A percentile compares a stretch with the other conserved stretches of the same genome.
Evolutionary conservation across 2,888 invertebrate species (phyloP).

Genomic region (Drosophila prolongata): DNA sequence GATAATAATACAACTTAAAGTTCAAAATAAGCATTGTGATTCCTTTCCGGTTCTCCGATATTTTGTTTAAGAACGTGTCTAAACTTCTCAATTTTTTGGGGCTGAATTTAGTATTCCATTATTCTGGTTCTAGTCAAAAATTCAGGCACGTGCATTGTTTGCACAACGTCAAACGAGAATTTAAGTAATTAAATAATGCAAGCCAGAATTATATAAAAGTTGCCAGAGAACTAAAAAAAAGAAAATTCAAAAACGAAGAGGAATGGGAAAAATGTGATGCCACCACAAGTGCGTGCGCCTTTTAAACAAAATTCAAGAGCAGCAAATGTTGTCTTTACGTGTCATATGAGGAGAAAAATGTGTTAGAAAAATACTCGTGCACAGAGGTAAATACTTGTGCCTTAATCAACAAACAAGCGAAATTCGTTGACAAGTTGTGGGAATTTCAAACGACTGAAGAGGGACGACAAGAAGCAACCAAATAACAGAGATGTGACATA

Average conservation of each 20-base stretch:
- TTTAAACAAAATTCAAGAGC: conserved; percentile 28
- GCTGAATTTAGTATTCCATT: conserved; percentile 27
- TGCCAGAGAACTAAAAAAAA: conserved; percentile 2
- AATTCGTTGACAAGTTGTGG: conserved; percentile 39
- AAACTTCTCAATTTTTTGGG: conserved; percentile 3
- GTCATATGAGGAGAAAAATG: conserved; percentile 9
- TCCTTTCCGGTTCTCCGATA: conserved; percentile 4
- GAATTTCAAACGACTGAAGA: conserved; percentile 33
- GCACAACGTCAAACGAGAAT: conserved; percentile 18
- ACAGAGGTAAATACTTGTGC: background rate
- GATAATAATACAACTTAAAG: background rate
- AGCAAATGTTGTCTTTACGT: conserved; percentile 23
- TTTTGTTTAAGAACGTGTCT: conserved; percentile 19
- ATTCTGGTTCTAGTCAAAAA: conserved; percentile 21
- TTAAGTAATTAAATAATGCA: conserved; percentile 43
- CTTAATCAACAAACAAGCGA: conserved; percentile 42
- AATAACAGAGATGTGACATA: conserved; percentile 43
- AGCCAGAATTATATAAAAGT: conserved; percentile 15
- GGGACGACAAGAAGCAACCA: conserved; percentile 12
- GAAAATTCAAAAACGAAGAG: conserved; percentile 1
- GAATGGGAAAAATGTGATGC: conserved; percentile 4
- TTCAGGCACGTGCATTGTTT: conserved; percentile 31
- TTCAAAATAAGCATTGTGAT: conserved; percentile 6
- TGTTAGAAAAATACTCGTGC: conserved; percentile 5
- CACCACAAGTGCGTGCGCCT: conserved; percentile 14